Base-by-base conservation (phyloP, 2,888 invertebrate genomes). In the Ornithoptera priamus region DNA sequence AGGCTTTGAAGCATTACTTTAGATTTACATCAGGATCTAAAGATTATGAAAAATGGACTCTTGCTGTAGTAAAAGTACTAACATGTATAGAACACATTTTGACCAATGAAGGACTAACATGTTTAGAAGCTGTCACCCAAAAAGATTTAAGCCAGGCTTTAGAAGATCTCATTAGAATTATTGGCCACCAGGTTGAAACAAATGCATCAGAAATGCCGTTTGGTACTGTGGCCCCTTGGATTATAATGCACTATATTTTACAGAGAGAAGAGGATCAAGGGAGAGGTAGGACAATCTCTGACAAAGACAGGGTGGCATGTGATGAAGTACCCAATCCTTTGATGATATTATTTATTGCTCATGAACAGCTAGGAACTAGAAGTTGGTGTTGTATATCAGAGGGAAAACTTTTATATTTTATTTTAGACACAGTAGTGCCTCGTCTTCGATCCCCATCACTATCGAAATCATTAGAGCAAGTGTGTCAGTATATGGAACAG, bases 401-500 rank as follows among this genome's bases (percentile, higher is more conserved):
- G 75, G 97, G 97, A 0, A 95, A 96, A 82, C 92, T 98, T 8
- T 92, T 98, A 7, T 94, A 95, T 74, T 97, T 97, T 78, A 95
- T 95, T 24, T 91, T 98, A 77, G 96, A 96, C 75, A 94, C 95
- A 1, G 93, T 97, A 57, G 93, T 95, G n/a, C 95, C 96, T 46
- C 92, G 95, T 72, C 80, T 96, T 58, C 93, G 95, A 71, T 94
- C 95, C 0, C 95, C 96, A 22, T 92, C 94, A 10, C 93, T 95
- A 63, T 94, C 94, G 24, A 89, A 93, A 62, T 92, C 94, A 42
- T 90, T 95, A 62, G 95, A 95, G 78, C 95, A 95, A 81, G 93
- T 97, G 2, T 94, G 94, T 71, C 95, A 96, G 76, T 95, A 96
- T 75, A 93, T 98, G 80, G 98, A 98, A 80, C 98, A 99, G 88